Percentiles rank a stretch among this genome's conserved stretches.
Evolutionary conservation across 2,888 invertebrate species (phyloP).

Genomic region (Nemapogon koenigi): DNA sequence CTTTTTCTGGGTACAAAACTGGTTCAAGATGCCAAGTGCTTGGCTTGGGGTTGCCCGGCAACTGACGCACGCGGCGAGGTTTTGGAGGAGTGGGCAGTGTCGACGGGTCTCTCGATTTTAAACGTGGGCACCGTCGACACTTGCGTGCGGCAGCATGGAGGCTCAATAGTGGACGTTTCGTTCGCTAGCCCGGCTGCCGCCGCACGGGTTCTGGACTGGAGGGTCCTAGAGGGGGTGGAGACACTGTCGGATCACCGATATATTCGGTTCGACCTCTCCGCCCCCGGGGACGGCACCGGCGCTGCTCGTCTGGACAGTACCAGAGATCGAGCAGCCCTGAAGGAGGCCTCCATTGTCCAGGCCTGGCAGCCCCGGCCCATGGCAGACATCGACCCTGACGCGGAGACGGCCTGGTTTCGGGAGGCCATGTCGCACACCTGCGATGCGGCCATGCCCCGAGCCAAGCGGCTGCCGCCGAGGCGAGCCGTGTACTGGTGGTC

Average conservation of each 20-base stretch:
- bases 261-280: constrained; percentile 1
- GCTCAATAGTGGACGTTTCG: constrained; percentile 17
- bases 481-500: constrained; percentile 6
- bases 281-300: background rate
- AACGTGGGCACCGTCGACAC: constrained; percentile 16
- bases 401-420: constrained; percentile 8
- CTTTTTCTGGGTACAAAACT: no score
- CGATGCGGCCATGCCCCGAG: constrained; percentile 16
- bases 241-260: constrained; percentile 15
- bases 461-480: background rate
- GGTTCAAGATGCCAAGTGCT: constrained; percentile 16
- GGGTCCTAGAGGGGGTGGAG: constrained; percentile 13
- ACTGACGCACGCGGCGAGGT: constrained; percentile 14
- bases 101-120: constrained; percentile 8
- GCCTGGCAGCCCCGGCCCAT: background rate
- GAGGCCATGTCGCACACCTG: constrained; percentile 12
- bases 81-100: constrained; percentile 15
- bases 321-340: background rate
- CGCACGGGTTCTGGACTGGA: constrained; percentile 12
- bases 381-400: background rate
- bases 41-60: constrained; percentile 5
- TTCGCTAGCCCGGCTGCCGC: constrained; percentile 12
- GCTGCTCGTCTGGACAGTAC: background rate
- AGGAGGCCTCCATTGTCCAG: constrained; percentile 15
- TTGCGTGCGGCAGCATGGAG: constrained; percentile 18